Base-by-base conservation (phyloP, 2,113 vertebrate species). In the Calypte anna region DNA sequence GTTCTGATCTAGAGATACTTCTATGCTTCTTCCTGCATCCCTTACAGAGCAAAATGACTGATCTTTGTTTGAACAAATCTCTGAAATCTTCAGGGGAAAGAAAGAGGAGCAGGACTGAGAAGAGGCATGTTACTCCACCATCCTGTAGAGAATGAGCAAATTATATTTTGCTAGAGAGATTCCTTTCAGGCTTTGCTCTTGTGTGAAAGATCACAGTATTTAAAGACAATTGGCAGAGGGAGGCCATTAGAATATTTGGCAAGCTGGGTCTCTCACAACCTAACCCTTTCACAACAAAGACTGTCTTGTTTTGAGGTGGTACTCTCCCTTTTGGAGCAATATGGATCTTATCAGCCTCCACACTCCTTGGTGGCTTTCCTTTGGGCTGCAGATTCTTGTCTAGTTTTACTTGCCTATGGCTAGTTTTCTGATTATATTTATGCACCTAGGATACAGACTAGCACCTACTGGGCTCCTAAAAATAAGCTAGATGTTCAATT, bases 271-370 rank as follows among this genome's bases (percentile, higher is more conserved):
- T 93, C 93, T 84, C 82, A 86, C 82, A 82, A 14, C 88, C 80
- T 91, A 86, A 70, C 53, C 79, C 72, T 88, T 90, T 78, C 91
- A 63, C 86, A 93, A 96, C 94, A 96, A 96, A 96, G 92, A 30
- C 68, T 17, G 66, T 68, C 96, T 96, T 96, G 95, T 94, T 94
- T 94, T 57, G 70, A 88, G 95, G 76, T 92, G 86, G 43, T 93
- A 33, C 61, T 90, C 91, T 81, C 76, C 31, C 28, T 75, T 90
- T 92, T 81, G 86, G 88, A 92, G 82, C 73, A 91, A 24, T 30
- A 44, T 5, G 94, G 80, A 94, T 95, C 92, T 96, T 96, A 96
- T 93, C 95, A 95, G 83, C 57, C 68, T 86, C 72, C 38, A 81
- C 57, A 72, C 82, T 77, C 90, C 53, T 67, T 55, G 64, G 82